Percentiles rank a stretch among this genome's conserved stretches.
These are phyloP conservation scores for Nemurella pictetii DNA, from an alignment of 2,888 invertebrate genomes.

Conservation along the genomic window DNA sequence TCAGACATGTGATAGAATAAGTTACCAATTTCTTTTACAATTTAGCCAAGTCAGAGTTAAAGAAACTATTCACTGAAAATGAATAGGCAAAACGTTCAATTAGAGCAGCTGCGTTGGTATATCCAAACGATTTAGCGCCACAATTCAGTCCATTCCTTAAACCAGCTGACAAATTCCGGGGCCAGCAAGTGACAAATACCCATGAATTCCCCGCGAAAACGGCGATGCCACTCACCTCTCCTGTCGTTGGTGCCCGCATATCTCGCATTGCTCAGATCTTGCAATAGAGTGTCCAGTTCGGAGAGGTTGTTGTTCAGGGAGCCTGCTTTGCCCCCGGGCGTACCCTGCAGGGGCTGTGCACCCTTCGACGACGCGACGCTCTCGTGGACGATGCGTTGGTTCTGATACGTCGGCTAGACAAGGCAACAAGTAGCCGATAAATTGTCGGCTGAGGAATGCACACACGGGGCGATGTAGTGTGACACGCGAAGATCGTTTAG, in stretches of 20 bases:
- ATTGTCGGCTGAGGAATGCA: neutral
- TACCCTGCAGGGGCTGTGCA: conserved; percentile 46
- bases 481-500: no score
- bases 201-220: no score
- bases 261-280: conserved; percentile 84
- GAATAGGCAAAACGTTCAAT: no score
- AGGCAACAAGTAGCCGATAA: neutral
- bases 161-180: neutral
- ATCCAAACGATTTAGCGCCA: no score
- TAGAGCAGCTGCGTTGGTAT: no score
- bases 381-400: conserved; percentile 54
- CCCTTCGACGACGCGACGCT: conserved; percentile 53
- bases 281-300: conserved; percentile 87
- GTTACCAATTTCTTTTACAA: no score
- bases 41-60: no score
- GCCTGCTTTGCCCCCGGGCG: conserved; percentile 52
- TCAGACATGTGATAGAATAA: no score
- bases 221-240: conserved; percentile 42
- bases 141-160: no score
- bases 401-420: conserved; percentile 67
- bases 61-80: no score
- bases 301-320: conserved; percentile 75
- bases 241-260: conserved; percentile 51
- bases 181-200: neutral
- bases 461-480: no score